Percentiles rank a stretch among this genome's conserved stretches.
These are phyloP conservation scores for Dorcus parallelipipedus DNA, from an alignment of 2,888 invertebrate genomes.

Conservation along the genomic window DNA sequence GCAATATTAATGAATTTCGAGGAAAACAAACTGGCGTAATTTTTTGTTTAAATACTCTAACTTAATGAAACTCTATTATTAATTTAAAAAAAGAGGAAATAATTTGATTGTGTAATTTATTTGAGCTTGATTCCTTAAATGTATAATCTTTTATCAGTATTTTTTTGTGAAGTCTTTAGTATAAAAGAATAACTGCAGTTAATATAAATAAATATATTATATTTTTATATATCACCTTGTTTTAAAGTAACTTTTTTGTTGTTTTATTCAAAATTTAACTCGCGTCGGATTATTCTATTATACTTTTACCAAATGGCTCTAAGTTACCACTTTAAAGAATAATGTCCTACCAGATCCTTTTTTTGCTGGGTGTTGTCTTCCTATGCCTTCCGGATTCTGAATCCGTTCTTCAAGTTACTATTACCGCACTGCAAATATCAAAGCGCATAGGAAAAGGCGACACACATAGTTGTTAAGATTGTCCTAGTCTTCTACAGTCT, in stretches of 20 bases:
- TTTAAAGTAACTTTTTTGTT: neutral
- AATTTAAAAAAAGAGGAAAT: too few species aligned
- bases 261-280: too few species aligned
- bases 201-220: neutral
- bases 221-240: neutral
- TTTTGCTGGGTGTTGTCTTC: too few species aligned
- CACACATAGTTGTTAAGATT: slow-evolving; percentile 37
- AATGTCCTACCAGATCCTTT: too few species aligned
- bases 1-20: neutral
- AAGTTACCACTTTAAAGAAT: slow-evolving; percentile 19
- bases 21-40: too few species aligned
- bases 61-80: too few species aligned
- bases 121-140: neutral
- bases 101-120: neutral
- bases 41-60: too few species aligned
- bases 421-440: too few species aligned
- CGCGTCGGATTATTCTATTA: neutral
- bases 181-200: neutral
- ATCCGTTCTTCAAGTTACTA: too few species aligned
- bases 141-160: slow-evolving; percentile 1
- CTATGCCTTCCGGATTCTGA: too few species aligned
- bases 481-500: slow-evolving; percentile 46
- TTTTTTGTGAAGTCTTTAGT: neutral
- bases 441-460: too few species aligned
- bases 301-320: slow-evolving; percentile 15